A percentile compares a stretch with the other conserved stretches of the same genome.
Evolutionary conservation across 2,797 vertebrate species (phyloP).

Genomic region (Emys orbicularis): DNA sequence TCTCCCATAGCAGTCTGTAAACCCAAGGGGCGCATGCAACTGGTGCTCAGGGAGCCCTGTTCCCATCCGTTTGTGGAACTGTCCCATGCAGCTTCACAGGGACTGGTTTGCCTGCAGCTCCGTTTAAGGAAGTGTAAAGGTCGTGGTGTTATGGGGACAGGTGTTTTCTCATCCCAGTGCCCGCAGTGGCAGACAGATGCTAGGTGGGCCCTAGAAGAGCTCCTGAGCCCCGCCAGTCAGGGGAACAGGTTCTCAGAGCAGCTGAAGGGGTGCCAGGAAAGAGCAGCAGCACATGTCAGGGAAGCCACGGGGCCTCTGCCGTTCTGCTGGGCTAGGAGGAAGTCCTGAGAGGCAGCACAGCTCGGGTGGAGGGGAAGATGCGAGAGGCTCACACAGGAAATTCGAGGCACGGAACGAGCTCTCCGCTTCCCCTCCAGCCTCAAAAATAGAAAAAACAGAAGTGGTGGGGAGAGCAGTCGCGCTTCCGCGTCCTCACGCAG

Average conservation of each 20-base stretch:
- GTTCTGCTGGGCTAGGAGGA: not conserved
- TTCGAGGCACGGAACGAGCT: accelerated
- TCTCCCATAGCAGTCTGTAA: not conserved
- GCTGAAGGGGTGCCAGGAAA: not conserved
- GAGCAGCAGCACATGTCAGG: not conserved
- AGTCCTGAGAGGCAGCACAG: not conserved
- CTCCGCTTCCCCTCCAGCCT: slow-evolving; percentile 17
- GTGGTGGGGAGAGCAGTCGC: not conserved
- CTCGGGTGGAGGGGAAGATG: accelerated
- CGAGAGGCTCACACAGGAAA: slow-evolving; percentile 18
- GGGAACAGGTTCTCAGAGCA: not conserved
- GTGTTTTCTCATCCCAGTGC: not conserved
- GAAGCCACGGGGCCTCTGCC: not conserved
- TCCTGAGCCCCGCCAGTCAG: not conserved
- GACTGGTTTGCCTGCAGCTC: not conserved
- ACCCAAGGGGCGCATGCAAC: not conserved
- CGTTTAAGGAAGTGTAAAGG: not conserved
- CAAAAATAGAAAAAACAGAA: slow-evolving; percentile 8
- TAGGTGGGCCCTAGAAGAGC: not conserved
- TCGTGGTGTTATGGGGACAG: not conserved
- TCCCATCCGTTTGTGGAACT: not conserved
- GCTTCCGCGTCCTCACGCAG: not conserved
- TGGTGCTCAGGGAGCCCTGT: not conserved
- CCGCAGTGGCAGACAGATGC: not conserved
- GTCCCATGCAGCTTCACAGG: not conserved